Percentiles rank a stretch among this genome's conserved stretches.
These are phyloP conservation scores for Siphamia tubifer DNA, from an alignment of 2,113 vertebrate genomes.

Conservation along the genomic window DNA sequence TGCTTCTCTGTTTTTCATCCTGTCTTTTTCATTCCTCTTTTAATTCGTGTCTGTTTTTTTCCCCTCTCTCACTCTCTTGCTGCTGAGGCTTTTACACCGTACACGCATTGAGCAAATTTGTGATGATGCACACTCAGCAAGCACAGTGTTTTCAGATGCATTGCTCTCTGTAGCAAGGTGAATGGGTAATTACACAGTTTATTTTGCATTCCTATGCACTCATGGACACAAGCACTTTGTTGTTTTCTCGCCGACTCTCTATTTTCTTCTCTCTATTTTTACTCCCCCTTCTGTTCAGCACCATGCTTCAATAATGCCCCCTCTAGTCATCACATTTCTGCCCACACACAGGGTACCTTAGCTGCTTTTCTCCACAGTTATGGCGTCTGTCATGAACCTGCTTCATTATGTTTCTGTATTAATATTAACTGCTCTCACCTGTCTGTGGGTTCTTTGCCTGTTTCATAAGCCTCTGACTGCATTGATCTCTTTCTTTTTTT, in stretches of 20 bases:
- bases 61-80: not conserved
- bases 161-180: slow-evolving; percentile 56
- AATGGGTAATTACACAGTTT: slow-evolving; percentile 64
- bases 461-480: slow-evolving; percentile 13
- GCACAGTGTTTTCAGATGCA: slow-evolving; percentile 49
- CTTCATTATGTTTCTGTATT: slow-evolving; percentile 39
- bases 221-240: slow-evolving; percentile 50
- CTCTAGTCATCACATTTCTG: slow-evolving; percentile 70
- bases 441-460: not conserved
- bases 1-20: slow-evolving; percentile 68
- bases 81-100: slow-evolving; percentile 2
- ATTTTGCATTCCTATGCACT: slow-evolving; percentile 63
- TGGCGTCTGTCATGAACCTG: slow-evolving; percentile 28
- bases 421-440: slow-evolving; percentile 27
- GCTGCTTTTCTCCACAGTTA: slow-evolving; percentile 31
- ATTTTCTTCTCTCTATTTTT: slow-evolving; percentile 68
- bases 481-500: not conserved
- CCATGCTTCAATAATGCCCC: slow-evolving; percentile 73
- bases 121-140: slow-evolving; percentile 57
- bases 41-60: slow-evolving; percentile 47
- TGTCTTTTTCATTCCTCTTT: slow-evolving; percentile 65
- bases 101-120: slow-evolving; percentile 24
- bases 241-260: slow-evolving; percentile 49
- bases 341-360: slow-evolving; percentile 61
- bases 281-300: slow-evolving; percentile 69